Evolutionary conservation across 1,140 invertebrate genomes (phyloP), one percentile per base, ranked within the genome.

Genomic region (Oreohelix idahoensis): DNA sequence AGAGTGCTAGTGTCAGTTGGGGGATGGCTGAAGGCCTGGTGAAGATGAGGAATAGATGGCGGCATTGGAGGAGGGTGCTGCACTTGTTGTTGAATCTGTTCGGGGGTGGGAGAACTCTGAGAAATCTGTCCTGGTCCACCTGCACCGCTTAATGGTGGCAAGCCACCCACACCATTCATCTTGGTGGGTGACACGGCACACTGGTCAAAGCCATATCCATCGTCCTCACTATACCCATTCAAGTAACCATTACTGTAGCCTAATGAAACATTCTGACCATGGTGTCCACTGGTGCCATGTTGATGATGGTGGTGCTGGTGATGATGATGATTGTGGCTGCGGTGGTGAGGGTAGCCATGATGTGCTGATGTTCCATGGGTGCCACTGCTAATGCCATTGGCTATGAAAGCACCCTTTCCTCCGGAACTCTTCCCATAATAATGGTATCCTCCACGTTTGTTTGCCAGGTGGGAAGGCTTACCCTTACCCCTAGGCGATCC

Each of bases 51-150:
- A 23, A 63, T 20, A 13, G 76, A 29, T 51, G 76, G 49, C 0
- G 79, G 79, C 49, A 75, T 51, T 11, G 80, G 80, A 29, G 80
- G 80, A 1, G 80, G 80, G 49, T 82, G 80, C 45, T 74, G 80
- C 80, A 82, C 58, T 39, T 82, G 80, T 38, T 82, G 80, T 71
- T 82, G 80, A 39, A 82, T 82, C 36, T 82, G 80, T 66, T 82
- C 80, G 0, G 80, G 70, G 32, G 80, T 82, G 29, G 80, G 80
- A 45, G 80, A 75, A 51, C 71, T 75, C 29, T 82, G 80, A 35
- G 80, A 74, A 26, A 82, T 38, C 29, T 70, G 79, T n/a, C 38
- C 66, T 20, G 69, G 69, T 0, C 63, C 63, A 32, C 63, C 63
- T 1, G 35, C 17, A 26, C 29, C 58, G 70, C 49, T 58, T 11